Evolutionary conservation across 2,113 vertebrate genomes (phyloP), one percentile per base, ranked within the genome.

Genomic region (Crocuta crocuta): DNA sequence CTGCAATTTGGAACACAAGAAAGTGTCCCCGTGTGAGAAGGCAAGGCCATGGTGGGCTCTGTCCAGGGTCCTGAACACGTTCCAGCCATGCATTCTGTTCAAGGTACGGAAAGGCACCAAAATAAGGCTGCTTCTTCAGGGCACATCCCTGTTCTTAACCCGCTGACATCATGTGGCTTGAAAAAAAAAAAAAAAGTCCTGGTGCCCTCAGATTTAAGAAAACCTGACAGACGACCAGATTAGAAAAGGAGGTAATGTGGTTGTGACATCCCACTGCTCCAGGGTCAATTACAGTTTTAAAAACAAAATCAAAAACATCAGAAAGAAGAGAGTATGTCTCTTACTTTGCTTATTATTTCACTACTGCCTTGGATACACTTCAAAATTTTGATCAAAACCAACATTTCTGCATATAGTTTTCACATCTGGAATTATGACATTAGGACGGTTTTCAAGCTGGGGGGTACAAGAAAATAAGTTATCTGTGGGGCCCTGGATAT

Each of bases 21-120:
- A 79, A 24, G 26, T 3, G 2, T 63, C 31, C 28, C 28, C 1
- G 11, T 10, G 0, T 0, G 19, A 15, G 50, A 39, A 0, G 9
- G 8, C 7, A 3, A 2, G 28, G 21, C 15, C 10, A 1, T 0
- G 0, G 6, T 0, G 12, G 76, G 63, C 63, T 26, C 55, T 90
- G 97, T 97, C 96, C 95, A 76, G 83, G 82, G 97, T 97, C 35
- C 96, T 95, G 73, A 87, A 53, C 5, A 6, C 0, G 1, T 0
- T 4, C 5, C 13, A 24, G 0, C 1, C 6, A 3, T 10, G 5
- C 23, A 0, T 2, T 19, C 53, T 6, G 2, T 21, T 24, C 66
- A 31, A 53, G 63, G n/a, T 5, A 16, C 4, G 10, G n/a, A 65
- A 50, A 55, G 0, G 15, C 4, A 19, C 0, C 5, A 4, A n/a